Evolutionary conservation across 2,113 vertebrate species (phyloP).

Genomic region (Cervus canadensis): DNA sequence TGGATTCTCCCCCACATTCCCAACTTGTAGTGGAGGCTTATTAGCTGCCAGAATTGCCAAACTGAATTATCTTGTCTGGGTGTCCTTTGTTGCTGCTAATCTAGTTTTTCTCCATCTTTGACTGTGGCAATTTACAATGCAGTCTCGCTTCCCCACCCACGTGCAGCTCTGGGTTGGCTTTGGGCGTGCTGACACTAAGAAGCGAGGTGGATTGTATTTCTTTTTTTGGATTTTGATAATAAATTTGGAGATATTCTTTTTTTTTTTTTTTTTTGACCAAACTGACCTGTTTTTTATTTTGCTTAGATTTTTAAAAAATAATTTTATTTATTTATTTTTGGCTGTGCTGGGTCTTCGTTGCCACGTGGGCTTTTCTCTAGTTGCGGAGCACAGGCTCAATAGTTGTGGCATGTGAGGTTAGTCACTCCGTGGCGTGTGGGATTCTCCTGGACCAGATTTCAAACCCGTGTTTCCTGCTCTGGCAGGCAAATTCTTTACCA

Average conservation of each 20-base stretch:
- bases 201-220: neutral
- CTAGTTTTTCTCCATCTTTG: neutral
- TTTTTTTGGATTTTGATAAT: neutral
- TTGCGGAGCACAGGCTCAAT: neutral
- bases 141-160: fast-evolving
- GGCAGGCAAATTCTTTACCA: neutral
- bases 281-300: neutral
- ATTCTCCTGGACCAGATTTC: neutral
- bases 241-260: neutral
- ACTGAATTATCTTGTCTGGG: neutral
- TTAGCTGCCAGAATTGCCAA: neutral
- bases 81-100: neutral
- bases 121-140: neutral
- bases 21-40: neutral
- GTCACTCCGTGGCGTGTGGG: neutral
- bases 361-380: neutral
- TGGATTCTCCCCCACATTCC: neutral
- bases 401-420: neutral
- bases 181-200: neutral
- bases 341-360: neutral
- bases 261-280: neutral
- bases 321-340: neutral
- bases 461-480: neutral
- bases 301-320: neutral
- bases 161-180: neutral